Conservation (phyloP, 1,140 invertebrate genomes). For the Hylaeus anthracinus region DNA sequence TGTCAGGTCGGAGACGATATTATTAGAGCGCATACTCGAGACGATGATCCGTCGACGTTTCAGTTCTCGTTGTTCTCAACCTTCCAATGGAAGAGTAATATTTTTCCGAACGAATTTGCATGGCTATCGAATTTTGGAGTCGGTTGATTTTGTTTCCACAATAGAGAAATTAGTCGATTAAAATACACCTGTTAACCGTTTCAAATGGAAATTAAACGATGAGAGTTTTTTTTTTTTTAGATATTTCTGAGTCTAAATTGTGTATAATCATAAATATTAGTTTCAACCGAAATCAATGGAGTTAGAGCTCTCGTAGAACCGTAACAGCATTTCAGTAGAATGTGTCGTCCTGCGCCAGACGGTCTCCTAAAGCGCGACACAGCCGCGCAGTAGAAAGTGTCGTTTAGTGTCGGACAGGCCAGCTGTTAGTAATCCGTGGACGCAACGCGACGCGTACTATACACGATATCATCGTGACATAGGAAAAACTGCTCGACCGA, state of each 20-base stretch:
- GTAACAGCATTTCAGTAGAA: background rate
- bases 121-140: background rate
- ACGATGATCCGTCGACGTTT: background rate
- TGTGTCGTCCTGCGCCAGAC: background rate
- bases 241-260: no score
- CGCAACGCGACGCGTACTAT: background rate
- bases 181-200: no score
- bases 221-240: no score
- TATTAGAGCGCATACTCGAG: background rate
- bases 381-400: background rate
- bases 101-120: background rate
- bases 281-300: no score
- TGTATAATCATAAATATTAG: no score
- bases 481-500: background rate
- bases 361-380: background rate
- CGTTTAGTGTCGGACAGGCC: background rate
- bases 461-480: slow-evolving; percentile 8
- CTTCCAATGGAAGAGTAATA: background rate
- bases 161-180: no score
- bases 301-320: no score
- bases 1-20: background rate
- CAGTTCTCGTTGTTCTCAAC: background rate
- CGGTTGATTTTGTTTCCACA: no score
- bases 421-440: background rate
- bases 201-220: no score